Conservation (phyloP, 2,888 invertebrate species). For the Megamerina dolium region DNA sequence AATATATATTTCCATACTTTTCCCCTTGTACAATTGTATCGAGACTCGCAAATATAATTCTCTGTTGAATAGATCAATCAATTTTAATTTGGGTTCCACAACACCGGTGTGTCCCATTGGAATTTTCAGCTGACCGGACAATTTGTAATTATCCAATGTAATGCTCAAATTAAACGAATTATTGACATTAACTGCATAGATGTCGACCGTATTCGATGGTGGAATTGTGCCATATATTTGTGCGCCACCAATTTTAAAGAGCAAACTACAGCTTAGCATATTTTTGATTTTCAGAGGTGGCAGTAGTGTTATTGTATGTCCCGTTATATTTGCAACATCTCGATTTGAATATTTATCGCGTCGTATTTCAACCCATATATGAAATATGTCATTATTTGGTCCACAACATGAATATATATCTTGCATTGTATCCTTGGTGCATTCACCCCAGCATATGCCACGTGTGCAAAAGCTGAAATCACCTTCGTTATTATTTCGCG, state of each 20-base stretch:
- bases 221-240: slow-evolving; percentile 49
- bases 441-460: slow-evolving; percentile 41
- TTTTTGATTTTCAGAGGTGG: slow-evolving; percentile 82
- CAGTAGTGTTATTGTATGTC: slow-evolving; percentile 77
- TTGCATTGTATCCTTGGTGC: slow-evolving; percentile 28
- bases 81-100: slow-evolving; percentile 63
- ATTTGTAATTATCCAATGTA: slow-evolving; percentile 77
- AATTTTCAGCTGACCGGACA: slow-evolving; percentile 60
- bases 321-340: slow-evolving; percentile 58
- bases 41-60: slow-evolving; percentile 69
- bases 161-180: slow-evolving; percentile 68
- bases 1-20: slow-evolving; percentile 63
- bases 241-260: slow-evolving; percentile 56
- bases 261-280: slow-evolving; percentile 77
- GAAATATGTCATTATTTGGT: slow-evolving; percentile 35
- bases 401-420: slow-evolving; percentile 37
- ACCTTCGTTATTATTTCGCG: slow-evolving; percentile 9
- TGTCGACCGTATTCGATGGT: slow-evolving; percentile 50
- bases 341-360: slow-evolving; percentile 71
- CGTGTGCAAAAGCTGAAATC: slow-evolving; percentile 41
- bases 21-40: slow-evolving; percentile 56
- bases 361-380: slow-evolving; percentile 51
- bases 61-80: slow-evolving; percentile 68
- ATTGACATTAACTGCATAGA: slow-evolving; percentile 52
- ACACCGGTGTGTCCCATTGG: slow-evolving; percentile 50